Base-by-base conservation (phyloP, 1,140 invertebrate species). In the Thaumetopoea pityocampa region DNA sequence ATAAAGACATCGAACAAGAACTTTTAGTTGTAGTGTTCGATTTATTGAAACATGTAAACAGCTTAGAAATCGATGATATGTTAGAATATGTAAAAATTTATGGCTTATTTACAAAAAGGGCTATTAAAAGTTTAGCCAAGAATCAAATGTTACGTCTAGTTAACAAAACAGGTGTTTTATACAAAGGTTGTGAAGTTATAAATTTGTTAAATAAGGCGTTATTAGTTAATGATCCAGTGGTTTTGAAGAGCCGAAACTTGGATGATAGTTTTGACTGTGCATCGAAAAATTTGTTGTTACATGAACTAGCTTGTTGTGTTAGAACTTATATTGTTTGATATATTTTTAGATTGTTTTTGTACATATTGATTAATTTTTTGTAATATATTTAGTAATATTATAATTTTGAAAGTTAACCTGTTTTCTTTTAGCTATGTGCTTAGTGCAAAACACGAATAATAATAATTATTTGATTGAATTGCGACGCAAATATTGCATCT, bases 1-100 rank as follows among this genome's bases (percentile, higher is more conserved):
- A 74, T 37, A 72, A 60, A 24, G 74, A 80, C 5, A 32, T 67
- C 1, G 80, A 84, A 36, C 56, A 63, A 32, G 73, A 81, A 53
- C 53, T 84, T 17, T 35, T 72, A 19, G 44, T 42, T 8, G 47
- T 80, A 29, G 27, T 71, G 3, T 70, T 66, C 14, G 58, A 68
- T 40, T 45, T 79, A 5, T 42, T 68, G 8, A 54, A 49, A 14
- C 49, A 64, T 23, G 42, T 59, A 4, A 45, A 63, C 11, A 34
- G 36, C 10, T 52, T 69, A 8, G 67, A 73, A 24, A 7, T 45
- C 3, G 52, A 71, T 11, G 67, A 79, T 16, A 36, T 72, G 4
- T n/a, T 60, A 0, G 9, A 36, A 2, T 83, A 79, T 47, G 6
- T 81, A 0, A 53, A 55, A 10, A 42, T 67, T 7, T 76, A 61